Percentiles rank a stretch among this genome's conserved stretches.
phyloP scores from a whole-genome alignment of 2,797 vertebrate genomes.

The Lepidocolaptes lacrymiger region DNA sequence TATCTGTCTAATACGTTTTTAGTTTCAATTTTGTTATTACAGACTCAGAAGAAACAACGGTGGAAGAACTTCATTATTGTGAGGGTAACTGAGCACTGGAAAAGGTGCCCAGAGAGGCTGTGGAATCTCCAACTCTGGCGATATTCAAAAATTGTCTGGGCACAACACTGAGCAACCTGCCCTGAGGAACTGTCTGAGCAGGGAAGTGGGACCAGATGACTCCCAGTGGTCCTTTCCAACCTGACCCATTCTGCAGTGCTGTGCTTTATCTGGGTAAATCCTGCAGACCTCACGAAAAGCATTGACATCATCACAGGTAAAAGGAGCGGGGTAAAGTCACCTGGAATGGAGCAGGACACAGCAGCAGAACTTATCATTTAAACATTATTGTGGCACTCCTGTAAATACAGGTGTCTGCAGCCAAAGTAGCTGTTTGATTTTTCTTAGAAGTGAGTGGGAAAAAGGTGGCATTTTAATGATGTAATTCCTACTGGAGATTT shows the following conservation, averaged over 20 bases:
- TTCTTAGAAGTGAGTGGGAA: background rate
- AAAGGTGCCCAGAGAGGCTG: background rate
- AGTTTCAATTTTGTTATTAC: background rate
- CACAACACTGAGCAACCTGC: background rate
- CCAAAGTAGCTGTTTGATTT: too few species aligned
- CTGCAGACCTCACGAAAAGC: background rate
- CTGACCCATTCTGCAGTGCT: background rate
- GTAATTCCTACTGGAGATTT: background rate
- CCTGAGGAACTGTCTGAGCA: background rate
- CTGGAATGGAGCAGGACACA: background rate
- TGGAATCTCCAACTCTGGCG: background rate
- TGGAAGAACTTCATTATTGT: background rate
- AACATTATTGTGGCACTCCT: background rate
- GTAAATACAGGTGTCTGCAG: background rate
- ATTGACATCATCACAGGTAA: background rate
- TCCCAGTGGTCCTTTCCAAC: background rate
- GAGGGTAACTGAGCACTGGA: background rate
- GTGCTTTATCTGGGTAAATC: background rate
- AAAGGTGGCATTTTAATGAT: background rate
- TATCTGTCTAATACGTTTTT: background rate
- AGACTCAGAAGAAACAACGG: background rate
- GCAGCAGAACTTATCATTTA: accelerated
- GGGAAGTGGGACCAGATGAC: background rate
- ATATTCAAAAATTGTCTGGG: background rate
- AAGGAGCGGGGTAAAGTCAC: background rate